phyloP scores from a whole-genome alignment of 1,140 invertebrate species.

The Pinna nobilis region DNA sequence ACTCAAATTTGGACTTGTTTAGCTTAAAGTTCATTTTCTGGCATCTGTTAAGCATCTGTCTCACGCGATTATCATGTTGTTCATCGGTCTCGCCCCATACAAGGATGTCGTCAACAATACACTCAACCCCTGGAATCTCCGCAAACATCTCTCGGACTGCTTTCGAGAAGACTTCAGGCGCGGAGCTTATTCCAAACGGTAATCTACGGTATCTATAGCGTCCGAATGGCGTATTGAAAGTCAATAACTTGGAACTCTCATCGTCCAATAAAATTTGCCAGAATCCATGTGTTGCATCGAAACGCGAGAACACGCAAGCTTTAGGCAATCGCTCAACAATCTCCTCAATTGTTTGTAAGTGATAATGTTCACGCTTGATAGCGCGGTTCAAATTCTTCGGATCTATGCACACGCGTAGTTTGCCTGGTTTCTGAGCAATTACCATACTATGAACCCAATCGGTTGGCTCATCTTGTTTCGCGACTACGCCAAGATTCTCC shows the following conservation, averaged over 20 bases:
- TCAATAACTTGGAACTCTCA: slow-evolving; percentile 63
- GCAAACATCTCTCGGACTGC: slow-evolving; percentile 20
- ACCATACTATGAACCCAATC: slow-evolving; percentile 74
- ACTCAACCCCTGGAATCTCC: slow-evolving; percentile 3
- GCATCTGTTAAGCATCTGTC: slow-evolving; percentile 19
- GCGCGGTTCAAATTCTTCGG: slow-evolving; percentile 39
- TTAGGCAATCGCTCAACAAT: slow-evolving; percentile 60
- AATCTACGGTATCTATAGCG: slow-evolving; percentile 35
- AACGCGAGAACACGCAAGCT: slow-evolving; percentile 35
- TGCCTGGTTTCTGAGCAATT: too few species aligned
- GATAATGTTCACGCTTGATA: slow-evolving; percentile 43
- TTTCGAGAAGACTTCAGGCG: slow-evolving; percentile 27
- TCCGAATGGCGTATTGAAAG: slow-evolving; percentile 76
- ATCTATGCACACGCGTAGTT: slow-evolving; percentile 41
- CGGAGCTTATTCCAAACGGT: slow-evolving; percentile 37
- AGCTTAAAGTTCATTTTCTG: slow-evolving; percentile 5
- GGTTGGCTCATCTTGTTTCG: slow-evolving; percentile 65
- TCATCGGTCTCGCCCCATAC: slow-evolving; percentile 19
- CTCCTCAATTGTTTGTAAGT: slow-evolving; percentile 51
- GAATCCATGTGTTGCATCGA: slow-evolving; percentile 35
- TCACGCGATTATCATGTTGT: slow-evolving; percentile 18
- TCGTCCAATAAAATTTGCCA: slow-evolving; percentile 38
- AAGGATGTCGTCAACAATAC: slow-evolving; percentile 17
- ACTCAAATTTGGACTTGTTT: not conserved
- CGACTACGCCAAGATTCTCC: slow-evolving; percentile 43